A percentile compares a stretch with the other conserved stretches of the same genome.
These are phyloP conservation scores for Rhombomys opimus DNA, from an alignment of 2,113 vertebrate genomes.

Conservation along the genomic window DNA sequence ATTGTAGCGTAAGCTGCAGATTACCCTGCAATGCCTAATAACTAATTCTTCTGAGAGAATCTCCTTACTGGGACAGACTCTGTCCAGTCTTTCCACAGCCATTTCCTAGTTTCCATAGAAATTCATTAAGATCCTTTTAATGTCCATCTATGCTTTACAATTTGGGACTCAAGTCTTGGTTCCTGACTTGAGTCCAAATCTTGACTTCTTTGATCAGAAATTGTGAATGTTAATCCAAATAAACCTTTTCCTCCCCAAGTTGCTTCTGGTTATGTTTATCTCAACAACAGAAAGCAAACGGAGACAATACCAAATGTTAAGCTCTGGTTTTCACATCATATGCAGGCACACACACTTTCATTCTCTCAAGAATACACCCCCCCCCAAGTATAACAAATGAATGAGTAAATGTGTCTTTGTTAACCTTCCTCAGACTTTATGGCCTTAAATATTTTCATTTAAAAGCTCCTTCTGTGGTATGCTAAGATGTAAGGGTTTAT, in stretches of 20 bases:
- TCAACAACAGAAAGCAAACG: not conserved
- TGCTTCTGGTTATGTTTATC: not conserved
- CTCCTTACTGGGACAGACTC: not conserved
- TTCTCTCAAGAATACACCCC: not conserved
- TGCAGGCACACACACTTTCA: too few species aligned
- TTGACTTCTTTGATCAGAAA: not conserved
- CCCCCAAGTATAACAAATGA: not conserved
- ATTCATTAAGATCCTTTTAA: not conserved
- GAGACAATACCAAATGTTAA: not conserved
- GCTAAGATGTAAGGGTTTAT: slow-evolving; percentile 51
- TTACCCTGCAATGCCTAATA: not conserved
- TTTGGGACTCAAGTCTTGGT: not conserved
- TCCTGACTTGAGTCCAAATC: not conserved
- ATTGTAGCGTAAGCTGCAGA: not conserved
- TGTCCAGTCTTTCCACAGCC: not conserved
- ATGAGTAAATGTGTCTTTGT: not conserved
- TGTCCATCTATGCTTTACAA: not conserved
- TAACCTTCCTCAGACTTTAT: not conserved
- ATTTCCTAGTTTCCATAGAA: not conserved
- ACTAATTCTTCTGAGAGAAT: not conserved
- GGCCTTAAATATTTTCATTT: slow-evolving; percentile 19
- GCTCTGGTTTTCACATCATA: not conserved
- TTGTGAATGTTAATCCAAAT: not conserved
- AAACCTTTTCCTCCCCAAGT: not conserved
- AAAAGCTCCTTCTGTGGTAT: slow-evolving; percentile 6